These are phyloP conservation scores for Antrozous pallidus DNA, from an alignment of 2,797 vertebrate genomes.

Conservation along the genomic window DNA sequence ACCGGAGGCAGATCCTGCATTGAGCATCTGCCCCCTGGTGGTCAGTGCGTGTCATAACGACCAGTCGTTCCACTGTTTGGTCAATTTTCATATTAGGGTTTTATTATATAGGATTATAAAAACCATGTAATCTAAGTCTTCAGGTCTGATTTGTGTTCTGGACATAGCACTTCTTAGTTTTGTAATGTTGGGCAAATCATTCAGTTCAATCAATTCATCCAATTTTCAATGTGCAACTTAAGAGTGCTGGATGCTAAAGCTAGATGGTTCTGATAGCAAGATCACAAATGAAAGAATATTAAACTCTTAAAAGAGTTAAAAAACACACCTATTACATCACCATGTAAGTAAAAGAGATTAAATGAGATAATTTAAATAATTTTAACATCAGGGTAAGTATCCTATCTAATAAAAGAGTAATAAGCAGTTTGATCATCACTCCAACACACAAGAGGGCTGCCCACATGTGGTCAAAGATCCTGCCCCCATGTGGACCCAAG, in stretches of 20 bases:
- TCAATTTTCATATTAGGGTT: too few relatives aligned
- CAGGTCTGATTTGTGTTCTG: neutral
- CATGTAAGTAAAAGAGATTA: neutral
- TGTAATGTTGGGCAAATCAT: neutral
- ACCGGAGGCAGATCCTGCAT: too few relatives aligned
- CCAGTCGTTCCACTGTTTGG: fast-evolving
- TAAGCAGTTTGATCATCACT: too few relatives aligned
- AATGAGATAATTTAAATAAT: neutral
- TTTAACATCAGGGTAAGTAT: neutral
- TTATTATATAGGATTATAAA: neutral
- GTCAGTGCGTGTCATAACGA: too few relatives aligned
- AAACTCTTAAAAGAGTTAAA: neutral
- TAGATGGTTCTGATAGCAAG: neutral
- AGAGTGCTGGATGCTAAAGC: neutral
- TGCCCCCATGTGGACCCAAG: too few relatives aligned
- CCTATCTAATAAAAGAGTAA: too few relatives aligned
- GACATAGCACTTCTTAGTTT: neutral
- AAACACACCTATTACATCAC: neutral
- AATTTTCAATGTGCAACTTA: neutral
- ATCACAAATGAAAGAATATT: neutral
- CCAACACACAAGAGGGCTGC: too few relatives aligned
- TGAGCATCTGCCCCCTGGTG: too few relatives aligned
- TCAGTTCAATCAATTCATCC: neutral
- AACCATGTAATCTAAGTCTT: neutral
- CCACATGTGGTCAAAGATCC: too few relatives aligned